Conservation (phyloP, 2,797 vertebrate genomes). For the Brotula barbata region DNA sequence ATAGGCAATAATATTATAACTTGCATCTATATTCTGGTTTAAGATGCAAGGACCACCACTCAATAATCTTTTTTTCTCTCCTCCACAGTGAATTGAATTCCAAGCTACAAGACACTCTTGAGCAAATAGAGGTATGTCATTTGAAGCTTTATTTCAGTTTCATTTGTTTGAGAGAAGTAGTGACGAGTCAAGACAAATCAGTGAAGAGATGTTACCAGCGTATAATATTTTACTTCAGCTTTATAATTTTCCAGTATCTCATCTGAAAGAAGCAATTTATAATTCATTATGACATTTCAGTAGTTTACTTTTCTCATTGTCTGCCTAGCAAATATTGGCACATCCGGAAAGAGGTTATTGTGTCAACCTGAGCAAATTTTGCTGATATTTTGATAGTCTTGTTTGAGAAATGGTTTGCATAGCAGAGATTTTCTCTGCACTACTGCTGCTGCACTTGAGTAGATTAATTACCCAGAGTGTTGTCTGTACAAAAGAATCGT, state of each 20-base stretch:
- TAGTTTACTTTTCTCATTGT: constrained; percentile 42
- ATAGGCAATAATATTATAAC: too few species aligned
- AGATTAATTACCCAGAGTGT: constrained; percentile 64
- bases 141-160: constrained; percentile 27
- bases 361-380: constrained; percentile 43
- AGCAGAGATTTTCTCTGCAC: constrained; percentile 62
- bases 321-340: constrained; percentile 58
- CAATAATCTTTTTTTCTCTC: constrained; percentile 29
- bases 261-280: constrained; percentile 50
- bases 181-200: neutral
- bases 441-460: constrained; percentile 34
- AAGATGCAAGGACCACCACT: neutral
- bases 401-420: constrained; percentile 59
- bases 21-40: neutral
- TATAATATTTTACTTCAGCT: constrained; percentile 27
- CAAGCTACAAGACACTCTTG: constrained; percentile 96
- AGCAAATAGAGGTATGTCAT: constrained; percentile 94
- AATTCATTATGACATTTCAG: constrained; percentile 44
- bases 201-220: constrained; percentile 14
- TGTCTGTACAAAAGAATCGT: constrained; percentile 39
- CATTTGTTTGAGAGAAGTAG: constrained; percentile 30
- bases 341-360: constrained; percentile 53
- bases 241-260: constrained; percentile 33
- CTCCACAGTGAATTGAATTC: constrained; percentile 90
- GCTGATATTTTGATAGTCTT: constrained; percentile 28